Conservation (phyloP, 1,140 invertebrate genomes). For the Apis laboriosa region DNA sequence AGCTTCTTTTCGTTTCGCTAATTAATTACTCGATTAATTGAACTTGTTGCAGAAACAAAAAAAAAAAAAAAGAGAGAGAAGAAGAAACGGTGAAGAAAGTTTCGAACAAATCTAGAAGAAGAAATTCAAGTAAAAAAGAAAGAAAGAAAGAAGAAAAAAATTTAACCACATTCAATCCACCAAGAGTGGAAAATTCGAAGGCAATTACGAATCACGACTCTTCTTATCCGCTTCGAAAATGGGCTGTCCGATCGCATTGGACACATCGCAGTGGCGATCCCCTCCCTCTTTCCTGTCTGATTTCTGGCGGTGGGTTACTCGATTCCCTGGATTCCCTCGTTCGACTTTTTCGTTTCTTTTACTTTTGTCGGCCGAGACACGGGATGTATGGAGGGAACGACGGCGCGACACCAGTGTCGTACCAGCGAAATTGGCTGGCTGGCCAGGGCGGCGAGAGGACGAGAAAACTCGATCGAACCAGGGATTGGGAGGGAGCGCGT, state of each 20-base stretch:
- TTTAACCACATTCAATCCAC: too few relatives aligned
- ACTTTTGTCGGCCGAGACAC: slow-evolving; percentile 20
- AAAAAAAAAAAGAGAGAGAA: not conserved
- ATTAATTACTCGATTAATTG: too few relatives aligned
- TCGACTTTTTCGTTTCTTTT: slow-evolving; percentile 39
- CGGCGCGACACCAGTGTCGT: slow-evolving; percentile 15
- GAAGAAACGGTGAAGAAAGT: not conserved
- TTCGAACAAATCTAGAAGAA: too few relatives aligned
- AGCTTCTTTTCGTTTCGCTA: too few relatives aligned
- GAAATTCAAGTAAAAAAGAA: too few relatives aligned
- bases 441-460: not conserved
- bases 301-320: not conserved
- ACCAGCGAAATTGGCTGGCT: slow-evolving; percentile 28
- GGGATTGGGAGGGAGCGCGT: slow-evolving; percentile 14
- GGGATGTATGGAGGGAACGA: not conserved
- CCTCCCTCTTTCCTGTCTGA: not conserved
- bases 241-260: not conserved
- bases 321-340: not conserved
- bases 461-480: too few relatives aligned
- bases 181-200: not conserved
- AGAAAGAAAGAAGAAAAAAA: too few relatives aligned
- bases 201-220: not conserved
- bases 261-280: slow-evolving; percentile 3
- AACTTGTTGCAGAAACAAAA: too few relatives aligned
- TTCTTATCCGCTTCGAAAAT: slow-evolving; percentile 14